Evolutionary conservation across 2,113 vertebrate genomes (phyloP).

Genomic region (Oncorhynchus clarkii): DNA sequence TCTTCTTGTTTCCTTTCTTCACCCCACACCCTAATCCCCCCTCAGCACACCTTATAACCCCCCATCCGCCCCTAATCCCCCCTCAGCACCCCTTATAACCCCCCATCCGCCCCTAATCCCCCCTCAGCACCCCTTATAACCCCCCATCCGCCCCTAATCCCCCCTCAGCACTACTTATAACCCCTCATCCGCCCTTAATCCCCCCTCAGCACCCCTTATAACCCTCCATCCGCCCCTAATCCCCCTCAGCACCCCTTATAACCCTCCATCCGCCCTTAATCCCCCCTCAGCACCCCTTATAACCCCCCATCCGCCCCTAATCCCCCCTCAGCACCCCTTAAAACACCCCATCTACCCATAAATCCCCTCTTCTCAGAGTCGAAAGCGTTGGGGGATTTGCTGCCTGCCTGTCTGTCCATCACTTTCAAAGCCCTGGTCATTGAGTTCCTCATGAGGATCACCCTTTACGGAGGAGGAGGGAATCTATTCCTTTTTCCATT

Average conservation of each 20-base stretch:
- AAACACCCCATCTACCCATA: background rate
- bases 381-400: background rate
- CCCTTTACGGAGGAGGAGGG: background rate
- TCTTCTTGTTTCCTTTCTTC: background rate
- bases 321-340: too few species aligned
- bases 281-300: background rate
- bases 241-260: background rate
- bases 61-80: too few species aligned
- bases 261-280: background rate
- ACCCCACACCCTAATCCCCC: background rate
- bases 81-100: too few species aligned
- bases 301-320: background rate
- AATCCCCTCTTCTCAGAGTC: background rate
- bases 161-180: background rate
- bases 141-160: background rate
- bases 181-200: background rate
- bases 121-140: background rate
- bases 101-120: background rate
- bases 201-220: background rate
- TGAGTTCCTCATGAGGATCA: background rate
- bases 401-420: background rate
- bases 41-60: too few species aligned
- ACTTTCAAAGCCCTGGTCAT: constrained; percentile 15
- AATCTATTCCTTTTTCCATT: constrained; percentile 14
- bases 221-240: background rate